Evolutionary conservation across 2,113 vertebrate genomes (phyloP).

Genomic region (Catharus minimus): DNA sequence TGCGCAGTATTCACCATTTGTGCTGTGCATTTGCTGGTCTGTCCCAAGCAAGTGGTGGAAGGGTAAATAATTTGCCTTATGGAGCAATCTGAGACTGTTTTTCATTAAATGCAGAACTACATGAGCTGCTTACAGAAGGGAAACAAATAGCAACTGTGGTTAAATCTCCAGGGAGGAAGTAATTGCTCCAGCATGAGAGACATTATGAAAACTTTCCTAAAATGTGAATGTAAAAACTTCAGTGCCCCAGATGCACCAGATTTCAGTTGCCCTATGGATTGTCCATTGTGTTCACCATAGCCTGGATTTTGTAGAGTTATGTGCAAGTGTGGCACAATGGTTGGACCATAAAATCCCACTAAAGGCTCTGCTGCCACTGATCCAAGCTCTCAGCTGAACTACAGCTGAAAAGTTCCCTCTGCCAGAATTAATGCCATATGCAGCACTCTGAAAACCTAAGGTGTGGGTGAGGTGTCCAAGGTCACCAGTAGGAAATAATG

Average conservation of each 20-base stretch:
- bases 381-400: not conserved
- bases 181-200: not conserved
- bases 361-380: rapidly evolving
- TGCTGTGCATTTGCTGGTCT: not conserved
- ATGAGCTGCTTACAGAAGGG: not conserved
- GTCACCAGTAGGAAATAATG: not conserved
- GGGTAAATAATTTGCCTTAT: not conserved
- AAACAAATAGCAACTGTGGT: not conserved
- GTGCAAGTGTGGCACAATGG: not conserved
- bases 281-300: not conserved
- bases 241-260: too few species aligned
- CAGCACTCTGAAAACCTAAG: not conserved
- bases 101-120: not conserved
- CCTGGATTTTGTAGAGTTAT: not conserved
- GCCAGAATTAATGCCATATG: not conserved
- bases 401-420: not conserved
- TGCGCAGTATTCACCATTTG: not conserved
- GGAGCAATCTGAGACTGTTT: not conserved
- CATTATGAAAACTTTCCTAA: not conserved
- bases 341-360: not conserved
- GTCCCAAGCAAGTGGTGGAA: not conserved
- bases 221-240: not conserved
- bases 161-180: not conserved
- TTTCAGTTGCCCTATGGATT: not conserved
- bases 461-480: not conserved